Conservation (phyloP, 1,140 invertebrate species). For the Cherax quadricarinatus region DNA sequence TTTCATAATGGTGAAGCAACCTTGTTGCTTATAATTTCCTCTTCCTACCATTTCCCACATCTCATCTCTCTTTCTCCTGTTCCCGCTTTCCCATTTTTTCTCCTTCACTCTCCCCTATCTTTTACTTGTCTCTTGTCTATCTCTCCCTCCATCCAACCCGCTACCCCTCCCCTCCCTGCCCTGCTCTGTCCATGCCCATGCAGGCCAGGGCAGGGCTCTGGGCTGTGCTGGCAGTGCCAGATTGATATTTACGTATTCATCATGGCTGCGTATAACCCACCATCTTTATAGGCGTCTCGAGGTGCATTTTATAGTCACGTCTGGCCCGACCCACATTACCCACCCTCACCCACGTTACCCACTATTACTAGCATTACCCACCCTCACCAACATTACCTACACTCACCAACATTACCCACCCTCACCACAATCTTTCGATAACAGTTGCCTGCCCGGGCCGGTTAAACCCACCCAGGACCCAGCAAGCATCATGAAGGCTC, state of each 20-base stretch:
- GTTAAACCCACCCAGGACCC: too few species aligned
- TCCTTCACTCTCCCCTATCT: neutral
- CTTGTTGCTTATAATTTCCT: neutral
- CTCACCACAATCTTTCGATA: too few species aligned
- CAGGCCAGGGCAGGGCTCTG: too few species aligned
- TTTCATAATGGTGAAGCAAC: too few species aligned
- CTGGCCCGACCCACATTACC: conserved; percentile 23
- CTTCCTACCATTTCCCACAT: neutral
- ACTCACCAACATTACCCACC: too few species aligned
- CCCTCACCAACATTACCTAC: too few species aligned
- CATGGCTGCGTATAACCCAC: conserved; percentile 21
- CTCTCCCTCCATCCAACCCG: neutral
- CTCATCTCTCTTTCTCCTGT: neutral
- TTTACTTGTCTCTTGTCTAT: too few species aligned
- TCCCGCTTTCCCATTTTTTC: neutral
- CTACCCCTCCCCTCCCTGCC: neutral
- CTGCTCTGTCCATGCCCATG: neutral
- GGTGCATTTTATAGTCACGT: conserved; percentile 44
- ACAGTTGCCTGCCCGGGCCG: too few species aligned
- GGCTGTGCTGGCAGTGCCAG: neutral
- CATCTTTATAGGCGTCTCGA: conserved; percentile 42
- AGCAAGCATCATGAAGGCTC: too few species aligned
- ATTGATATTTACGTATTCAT: conserved; percentile 54
- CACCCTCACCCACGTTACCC: conserved; percentile 12
- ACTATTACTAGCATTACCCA: too few species aligned